Evolutionary conservation across 2,888 invertebrate species (phyloP).

Genomic region (Dexiosoma caninum): DNA sequence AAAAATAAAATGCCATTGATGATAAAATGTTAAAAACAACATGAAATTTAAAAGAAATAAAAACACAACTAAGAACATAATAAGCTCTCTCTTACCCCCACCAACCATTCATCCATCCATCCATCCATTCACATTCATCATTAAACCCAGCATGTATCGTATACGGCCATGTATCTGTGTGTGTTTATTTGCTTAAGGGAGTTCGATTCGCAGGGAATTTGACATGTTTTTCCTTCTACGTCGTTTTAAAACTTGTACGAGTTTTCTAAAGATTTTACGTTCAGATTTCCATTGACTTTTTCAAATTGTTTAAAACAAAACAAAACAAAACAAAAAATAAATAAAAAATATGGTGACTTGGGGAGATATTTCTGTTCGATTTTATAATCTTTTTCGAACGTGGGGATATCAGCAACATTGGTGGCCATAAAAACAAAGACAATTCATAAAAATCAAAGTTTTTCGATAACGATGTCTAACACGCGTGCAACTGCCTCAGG

Average conservation of each 20-base stretch:
- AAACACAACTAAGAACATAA: constrained; percentile 56
- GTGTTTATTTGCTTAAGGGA: constrained; percentile 17
- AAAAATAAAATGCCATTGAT: constrained; percentile 23
- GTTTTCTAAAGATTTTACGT: constrained; percentile 52
- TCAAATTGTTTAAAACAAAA: constrained; percentile 48
- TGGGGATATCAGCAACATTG: neutral
- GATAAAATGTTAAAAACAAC: constrained; percentile 11
- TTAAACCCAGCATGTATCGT: constrained; percentile 2
- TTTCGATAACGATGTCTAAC: constrained; percentile 60
- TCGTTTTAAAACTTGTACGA: constrained; percentile 52
- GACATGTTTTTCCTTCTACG: neutral
- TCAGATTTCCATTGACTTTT: constrained; percentile 59
- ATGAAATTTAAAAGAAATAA: constrained; percentile 52
- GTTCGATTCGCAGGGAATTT: constrained; percentile 23
- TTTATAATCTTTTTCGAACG: neutral
- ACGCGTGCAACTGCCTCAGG: constrained; percentile 52
- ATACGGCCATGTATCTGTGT: neutral
- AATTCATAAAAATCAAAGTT: constrained; percentile 57
- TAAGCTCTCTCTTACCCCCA: constrained; percentile 52
- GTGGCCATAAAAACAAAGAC: constrained; percentile 7
- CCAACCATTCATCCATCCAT: neutral
- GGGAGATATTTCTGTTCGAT: neutral
- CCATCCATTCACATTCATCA: constrained; percentile 5
- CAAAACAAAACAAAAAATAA: no score
- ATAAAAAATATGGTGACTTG: no score